phyloP scores from a whole-genome alignment of 2,113 vertebrate genomes.

The Spizaetus ornatus region DNA sequence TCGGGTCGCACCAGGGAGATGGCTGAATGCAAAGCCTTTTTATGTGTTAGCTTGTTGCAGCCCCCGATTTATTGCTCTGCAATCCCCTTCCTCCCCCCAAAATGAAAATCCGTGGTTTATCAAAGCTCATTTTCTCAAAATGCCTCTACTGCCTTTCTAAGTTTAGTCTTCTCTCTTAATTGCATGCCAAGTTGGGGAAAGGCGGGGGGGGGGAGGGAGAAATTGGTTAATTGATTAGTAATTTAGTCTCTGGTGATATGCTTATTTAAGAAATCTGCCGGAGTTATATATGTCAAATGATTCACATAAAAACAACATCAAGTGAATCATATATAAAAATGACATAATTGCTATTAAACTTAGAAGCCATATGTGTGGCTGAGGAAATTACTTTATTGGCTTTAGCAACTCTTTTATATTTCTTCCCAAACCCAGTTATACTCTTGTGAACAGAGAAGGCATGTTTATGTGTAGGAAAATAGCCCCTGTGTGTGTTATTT shows the following conservation, averaged over 20 bases:
- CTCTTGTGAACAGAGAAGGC: constrained; percentile 53
- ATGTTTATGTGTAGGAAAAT: constrained; percentile 59
- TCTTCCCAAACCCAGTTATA: constrained; percentile 64
- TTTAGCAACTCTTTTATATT: constrained; percentile 61
- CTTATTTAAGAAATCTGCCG: constrained; percentile 59
- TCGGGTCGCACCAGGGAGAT: not conserved
- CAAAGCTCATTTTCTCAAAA: constrained; percentile 3
- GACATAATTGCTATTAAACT: constrained; percentile 68
- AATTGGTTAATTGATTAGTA: constrained; percentile 63
- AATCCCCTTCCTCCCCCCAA: not conserved
- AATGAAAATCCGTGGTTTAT: not conserved
- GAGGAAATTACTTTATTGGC: constrained; percentile 61
- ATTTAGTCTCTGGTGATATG: constrained; percentile 53
- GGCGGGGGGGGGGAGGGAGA: too few relatives aligned
- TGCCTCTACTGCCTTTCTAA: not conserved
- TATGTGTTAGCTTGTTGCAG: not conserved
- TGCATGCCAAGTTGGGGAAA: not conserved
- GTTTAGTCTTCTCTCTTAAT: constrained; percentile 34
- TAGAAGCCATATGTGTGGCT: constrained; percentile 67
- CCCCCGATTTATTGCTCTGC: not conserved
- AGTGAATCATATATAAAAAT: constrained; percentile 65
- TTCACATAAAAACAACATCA: constrained; percentile 63
- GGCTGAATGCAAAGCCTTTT: too few relatives aligned
- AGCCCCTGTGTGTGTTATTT: constrained; percentile 61
- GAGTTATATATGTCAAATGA: constrained; percentile 67